phyloP scores from a whole-genome alignment of 2,113 vertebrate species.

The Bubalus kerabau region DNA sequence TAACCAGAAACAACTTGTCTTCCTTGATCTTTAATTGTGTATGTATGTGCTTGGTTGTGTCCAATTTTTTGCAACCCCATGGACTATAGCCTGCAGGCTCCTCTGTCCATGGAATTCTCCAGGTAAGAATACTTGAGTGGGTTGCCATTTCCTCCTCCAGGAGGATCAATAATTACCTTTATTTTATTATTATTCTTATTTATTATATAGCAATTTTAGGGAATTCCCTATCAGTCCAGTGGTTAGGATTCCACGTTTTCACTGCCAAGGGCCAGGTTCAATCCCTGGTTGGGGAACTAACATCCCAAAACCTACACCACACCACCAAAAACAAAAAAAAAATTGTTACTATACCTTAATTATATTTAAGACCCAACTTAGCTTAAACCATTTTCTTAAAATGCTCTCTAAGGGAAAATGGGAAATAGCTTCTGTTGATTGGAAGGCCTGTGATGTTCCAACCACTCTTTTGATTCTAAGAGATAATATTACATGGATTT shows the following conservation, averaged over 20 bases:
- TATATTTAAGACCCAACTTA: background rate
- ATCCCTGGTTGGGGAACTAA: no score
- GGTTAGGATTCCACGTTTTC: no score
- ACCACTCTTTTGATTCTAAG: background rate
- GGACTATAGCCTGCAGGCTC: no score
- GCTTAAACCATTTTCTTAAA: background rate
- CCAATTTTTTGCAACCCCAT: no score
- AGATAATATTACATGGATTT: background rate
- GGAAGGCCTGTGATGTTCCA: background rate
- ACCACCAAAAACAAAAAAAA: no score
- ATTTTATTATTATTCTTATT: background rate
- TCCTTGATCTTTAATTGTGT: background rate
- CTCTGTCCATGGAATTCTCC: no score
- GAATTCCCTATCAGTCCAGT: no score
- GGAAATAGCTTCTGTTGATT: background rate
- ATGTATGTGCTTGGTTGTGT: no score
- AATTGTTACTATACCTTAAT: background rate
- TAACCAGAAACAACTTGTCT: background rate
- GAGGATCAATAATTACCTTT: background rate
- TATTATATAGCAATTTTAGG: background rate
- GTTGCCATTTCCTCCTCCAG: no score
- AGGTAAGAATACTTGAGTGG: no score
- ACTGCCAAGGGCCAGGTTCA: no score
- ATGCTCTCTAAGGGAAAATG: background rate
- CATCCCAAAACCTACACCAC: no score